Evolutionary conservation across 2,797 vertebrate genomes (phyloP), one percentile per base, ranked within the genome.

Genomic region (Danio jaintianensis): DNA sequence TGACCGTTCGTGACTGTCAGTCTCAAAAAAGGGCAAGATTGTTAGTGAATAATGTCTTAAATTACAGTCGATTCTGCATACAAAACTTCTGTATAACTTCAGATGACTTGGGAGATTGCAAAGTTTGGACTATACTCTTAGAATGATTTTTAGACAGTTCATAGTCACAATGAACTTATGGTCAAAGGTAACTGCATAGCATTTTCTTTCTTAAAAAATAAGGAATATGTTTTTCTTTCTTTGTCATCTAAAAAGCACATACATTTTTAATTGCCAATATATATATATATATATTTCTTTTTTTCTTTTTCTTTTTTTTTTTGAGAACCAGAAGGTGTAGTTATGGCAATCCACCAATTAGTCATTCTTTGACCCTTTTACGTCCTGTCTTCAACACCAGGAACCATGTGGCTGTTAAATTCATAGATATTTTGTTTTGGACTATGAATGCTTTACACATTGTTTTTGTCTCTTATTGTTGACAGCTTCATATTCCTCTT

Each of bases 401-500:
- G 8, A 71, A 50, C 29, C 16, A 4, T 56, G 52, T 55, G 29
- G 29, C 66, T 16, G 47, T 50, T 55, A 7, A 13, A 40, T 71
- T 56, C 16, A 62, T 62, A 12, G 10, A 58, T 58, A 22, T 70
- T 70, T 70, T 53, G 48, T 53, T 70, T 47, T 69, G 6, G 47
- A 15, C 42, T 66, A 64, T 67, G 43, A 67, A 18, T 48, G 10
- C 48, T 63, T 64, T 47, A 22, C 22, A 36, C 50, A 43, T 20
- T 52, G 11, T 15, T 45, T 22, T 43, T 43, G n/a, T 13, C 15
- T 52, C 40, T 68, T 50, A 36, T 36, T 40, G 0, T 70, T 63
- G 77, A 79, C 67, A 55, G 58, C 47, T 61, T 69, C 12, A 59
- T 69, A 69, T 59, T 61, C 64, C 66, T 59, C 76, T 29, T 12